Conservation (phyloP, 2,888 invertebrate species). For the Mythimna impura region DNA sequence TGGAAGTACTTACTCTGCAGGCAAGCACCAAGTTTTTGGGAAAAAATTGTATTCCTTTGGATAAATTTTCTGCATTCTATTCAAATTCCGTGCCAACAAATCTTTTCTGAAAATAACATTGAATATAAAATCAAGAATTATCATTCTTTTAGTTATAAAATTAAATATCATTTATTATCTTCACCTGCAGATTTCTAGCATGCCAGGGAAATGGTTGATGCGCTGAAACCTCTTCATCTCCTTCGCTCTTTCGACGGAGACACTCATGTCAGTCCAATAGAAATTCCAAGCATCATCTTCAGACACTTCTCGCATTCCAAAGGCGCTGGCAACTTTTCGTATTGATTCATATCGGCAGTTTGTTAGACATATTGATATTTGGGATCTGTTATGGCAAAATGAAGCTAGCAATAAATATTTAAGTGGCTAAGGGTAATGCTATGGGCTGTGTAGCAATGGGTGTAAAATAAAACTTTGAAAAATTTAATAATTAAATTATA, state of each 20-base stretch:
- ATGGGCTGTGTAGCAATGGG: too few relatives aligned
- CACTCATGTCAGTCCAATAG: constrained; percentile 97
- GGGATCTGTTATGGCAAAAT: constrained; percentile 75
- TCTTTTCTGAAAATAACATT: constrained; percentile 92
- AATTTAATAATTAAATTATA: not conserved
- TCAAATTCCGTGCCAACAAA: constrained; percentile 96
- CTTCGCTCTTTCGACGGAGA: constrained; percentile 96
- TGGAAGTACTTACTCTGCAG: constrained; percentile 94
- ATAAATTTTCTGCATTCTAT: constrained; percentile 96
- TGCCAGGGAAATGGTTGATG: constrained; percentile 98
- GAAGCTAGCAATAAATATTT: not conserved
- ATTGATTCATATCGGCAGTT: constrained; percentile 94
- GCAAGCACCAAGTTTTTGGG: constrained; percentile 98
- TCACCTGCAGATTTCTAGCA: constrained; percentile 95
- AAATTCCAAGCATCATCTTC: constrained; percentile 97
- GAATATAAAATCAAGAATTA: not conserved
- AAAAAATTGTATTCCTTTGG: constrained; percentile 97
- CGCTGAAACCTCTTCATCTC: constrained; percentile 98
- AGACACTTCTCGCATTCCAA: constrained; percentile 94
- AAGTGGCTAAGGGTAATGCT: too few relatives aligned
- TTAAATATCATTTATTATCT: not conserved
- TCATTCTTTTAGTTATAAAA: not conserved
- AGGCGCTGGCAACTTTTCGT: constrained; percentile 92
- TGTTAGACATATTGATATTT: constrained; percentile 92
- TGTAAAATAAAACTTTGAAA: not conserved